Evolutionary conservation across 2,113 vertebrate genomes (phyloP), one percentile per base, ranked within the genome.

Genomic region (Salminus brasiliensis): DNA sequence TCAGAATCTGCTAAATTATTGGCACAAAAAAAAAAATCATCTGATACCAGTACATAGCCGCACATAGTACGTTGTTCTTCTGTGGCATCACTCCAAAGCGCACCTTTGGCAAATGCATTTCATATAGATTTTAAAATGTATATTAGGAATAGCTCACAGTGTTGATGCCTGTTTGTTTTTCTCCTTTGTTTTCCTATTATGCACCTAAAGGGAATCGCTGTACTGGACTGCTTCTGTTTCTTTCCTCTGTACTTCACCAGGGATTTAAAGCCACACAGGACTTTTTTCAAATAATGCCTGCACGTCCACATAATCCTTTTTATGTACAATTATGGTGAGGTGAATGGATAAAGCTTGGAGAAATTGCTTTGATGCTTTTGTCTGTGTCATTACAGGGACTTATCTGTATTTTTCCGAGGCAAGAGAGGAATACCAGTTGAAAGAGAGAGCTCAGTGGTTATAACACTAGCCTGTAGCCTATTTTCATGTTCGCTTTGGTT

Each of bases 401-500:
- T 10, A 55, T 55, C 52, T 55, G 52, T 25, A 71, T 29, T 39
- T 7, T 23, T 1, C 6, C 39, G 49, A 53, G 30, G 49, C 29
- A 16, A 36, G 60, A 63, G 2, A 63, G 0, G 53, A 15, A 10
- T 34, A 34, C 21, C 8, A 16, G 16, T 12, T 6, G 0, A 63
- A 29, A 60, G 13, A 63, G 60, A 63, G 13, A 30, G 15, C 12
- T 55, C 62, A 11, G 21, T 30, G 39, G 43, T 16, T 2, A 10
- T 71, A n/a, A n/a, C n/a, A 57, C 15, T 21, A 18, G 25, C 59
- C 70, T 16, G 3, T 43, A 25, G 60, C 70, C 11, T 36, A 15
- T 49, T 70, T 13, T 49, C 53, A 52, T 62, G 39, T 78, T 30
- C 10, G 23, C 63, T 72, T 70, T n/a, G 43, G 55, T 30, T 27